Evolutionary conservation across 2,113 vertebrate genomes (phyloP).

Genomic region (Saccopteryx leptura): DNA sequence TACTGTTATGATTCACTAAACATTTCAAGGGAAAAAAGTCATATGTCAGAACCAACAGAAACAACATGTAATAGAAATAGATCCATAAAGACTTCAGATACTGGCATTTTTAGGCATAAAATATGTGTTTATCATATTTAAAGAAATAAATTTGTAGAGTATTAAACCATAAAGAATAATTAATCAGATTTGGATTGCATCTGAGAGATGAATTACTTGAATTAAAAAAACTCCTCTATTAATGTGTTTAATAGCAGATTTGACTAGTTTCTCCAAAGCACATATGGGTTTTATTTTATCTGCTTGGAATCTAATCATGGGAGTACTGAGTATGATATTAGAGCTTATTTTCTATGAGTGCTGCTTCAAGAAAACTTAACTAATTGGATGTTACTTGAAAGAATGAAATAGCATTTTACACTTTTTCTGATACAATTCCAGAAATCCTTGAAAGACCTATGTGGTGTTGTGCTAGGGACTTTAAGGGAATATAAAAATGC

Average conservation of each 20-base stretch:
- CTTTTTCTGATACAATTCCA: background rate
- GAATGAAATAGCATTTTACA: background rate
- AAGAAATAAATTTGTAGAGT: conserved; percentile 21
- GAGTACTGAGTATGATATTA: background rate
- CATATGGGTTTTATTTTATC: background rate
- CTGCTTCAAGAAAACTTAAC: background rate
- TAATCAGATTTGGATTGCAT: background rate
- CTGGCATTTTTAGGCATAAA: background rate
- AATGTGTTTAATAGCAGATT: conserved; percentile 3
- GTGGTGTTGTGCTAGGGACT: background rate
- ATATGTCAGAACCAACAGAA: background rate
- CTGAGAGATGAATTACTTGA: background rate
- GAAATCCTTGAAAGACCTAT: background rate
- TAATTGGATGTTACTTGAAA: background rate
- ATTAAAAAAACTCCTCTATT: background rate
- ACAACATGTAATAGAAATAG: conserved; percentile 18
- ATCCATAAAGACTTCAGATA: background rate
- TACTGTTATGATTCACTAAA: background rate
- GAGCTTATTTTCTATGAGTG: background rate
- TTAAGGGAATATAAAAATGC: background rate
- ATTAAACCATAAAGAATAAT: conserved; percentile 5
- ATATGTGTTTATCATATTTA: conserved; percentile 10
- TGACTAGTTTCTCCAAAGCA: background rate
- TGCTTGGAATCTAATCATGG: background rate
- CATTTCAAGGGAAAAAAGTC: background rate